Base-by-base conservation (phyloP, 1,140 invertebrate species). In the Catajapyx aquilonaris region DNA sequence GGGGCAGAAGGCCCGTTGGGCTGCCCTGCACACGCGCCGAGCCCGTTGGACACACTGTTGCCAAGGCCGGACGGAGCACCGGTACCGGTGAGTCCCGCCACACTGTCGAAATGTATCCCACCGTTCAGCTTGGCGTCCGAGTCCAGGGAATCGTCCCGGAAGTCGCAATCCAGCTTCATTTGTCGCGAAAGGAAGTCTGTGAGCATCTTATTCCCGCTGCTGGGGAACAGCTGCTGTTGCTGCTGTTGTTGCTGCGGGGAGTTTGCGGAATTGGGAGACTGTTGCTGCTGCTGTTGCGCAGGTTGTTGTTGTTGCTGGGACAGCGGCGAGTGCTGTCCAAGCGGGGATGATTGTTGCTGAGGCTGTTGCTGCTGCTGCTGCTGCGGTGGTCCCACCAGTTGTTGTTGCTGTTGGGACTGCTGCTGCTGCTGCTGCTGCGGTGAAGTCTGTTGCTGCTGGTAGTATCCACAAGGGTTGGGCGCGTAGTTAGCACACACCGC, bases 231-330 rank as follows among this genome's bases (percentile, higher is more conserved):
- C 23, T 28, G 23, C 23, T 5, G 23, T 13, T 28, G 23, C 13
- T 7, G 7, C 13, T 28, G 23, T 28, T 28, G 23, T n/a, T n/a
- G n/a, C n/a, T n/a, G n/a, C n/a, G 33, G 16, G 10, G 33, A 16
- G 11, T 10, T 11, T 34, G 33, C 11, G 11, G 11, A 11, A 10
- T 10, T 10, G 11, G 11, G 11, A 10, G 32, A 9, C 39, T 64
- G 57, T 20, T 58, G 62, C 25, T 64, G 65, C 44, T 60, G 65
- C 43, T 65, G 67, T 47, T 59, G 64, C 41, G 22, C 25, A 4
- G 37, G 37, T 4, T 18, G 22, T n/a, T 40, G 15, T 4, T 28
- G 13, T 28, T 28, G 13, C 23, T 28, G n/a, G n/a, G n/a, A n/a
- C n/a, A n/a, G n/a, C n/a, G n/a, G n/a, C n/a, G n/a, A n/a, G n/a